A percentile compares a stretch with the other conserved stretches of the same genome.
phyloP scores from a whole-genome alignment of 2,113 vertebrate species.

The Rhineura floridana region DNA sequence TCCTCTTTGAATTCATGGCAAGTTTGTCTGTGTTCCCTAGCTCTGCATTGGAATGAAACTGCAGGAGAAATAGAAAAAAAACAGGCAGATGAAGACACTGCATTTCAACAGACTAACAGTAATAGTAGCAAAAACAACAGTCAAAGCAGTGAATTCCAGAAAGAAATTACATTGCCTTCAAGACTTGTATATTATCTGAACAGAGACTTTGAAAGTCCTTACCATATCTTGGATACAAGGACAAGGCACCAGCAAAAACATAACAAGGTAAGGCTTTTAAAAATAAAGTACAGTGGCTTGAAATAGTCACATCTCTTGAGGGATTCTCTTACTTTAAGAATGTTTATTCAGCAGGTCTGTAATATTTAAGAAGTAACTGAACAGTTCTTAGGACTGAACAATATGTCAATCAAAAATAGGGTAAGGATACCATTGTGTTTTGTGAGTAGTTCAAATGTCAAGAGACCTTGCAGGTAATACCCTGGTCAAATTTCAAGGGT shows the following conservation, averaged over 20 bases:
- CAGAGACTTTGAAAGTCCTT: constrained; percentile 92
- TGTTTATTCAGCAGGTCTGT: constrained; percentile 43
- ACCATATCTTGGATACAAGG: constrained; percentile 92
- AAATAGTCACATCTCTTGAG: constrained; percentile 22
- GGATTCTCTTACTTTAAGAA: constrained; percentile 30
- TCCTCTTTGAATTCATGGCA: constrained; percentile 43
- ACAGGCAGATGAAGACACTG: constrained; percentile 69
- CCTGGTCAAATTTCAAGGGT: not conserved
- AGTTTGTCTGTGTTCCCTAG: constrained; percentile 64
- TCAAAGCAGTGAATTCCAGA: constrained; percentile 79
- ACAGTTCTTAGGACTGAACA: constrained; percentile 46
- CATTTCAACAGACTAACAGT: constrained; percentile 77
- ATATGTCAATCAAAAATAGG: not conserved
- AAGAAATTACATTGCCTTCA: constrained; percentile 90
- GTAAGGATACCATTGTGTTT: not conserved
- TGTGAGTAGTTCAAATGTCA: not conserved
- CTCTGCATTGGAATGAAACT: constrained; percentile 79
- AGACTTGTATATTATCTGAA: constrained; percentile 96
- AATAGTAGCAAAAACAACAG: constrained; percentile 80
- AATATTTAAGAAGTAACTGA: constrained; percentile 43
- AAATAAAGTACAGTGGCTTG: constrained; percentile 28
- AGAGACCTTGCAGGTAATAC: not conserved
- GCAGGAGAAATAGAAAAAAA: constrained; percentile 62
- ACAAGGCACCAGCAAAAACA: constrained; percentile 86
- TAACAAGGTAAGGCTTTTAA: constrained; percentile 83